Percentiles rank a stretch among this genome's conserved stretches.
Conservation (phyloP, 1,140 invertebrate species). For the Octopus sinensis region DNA sequence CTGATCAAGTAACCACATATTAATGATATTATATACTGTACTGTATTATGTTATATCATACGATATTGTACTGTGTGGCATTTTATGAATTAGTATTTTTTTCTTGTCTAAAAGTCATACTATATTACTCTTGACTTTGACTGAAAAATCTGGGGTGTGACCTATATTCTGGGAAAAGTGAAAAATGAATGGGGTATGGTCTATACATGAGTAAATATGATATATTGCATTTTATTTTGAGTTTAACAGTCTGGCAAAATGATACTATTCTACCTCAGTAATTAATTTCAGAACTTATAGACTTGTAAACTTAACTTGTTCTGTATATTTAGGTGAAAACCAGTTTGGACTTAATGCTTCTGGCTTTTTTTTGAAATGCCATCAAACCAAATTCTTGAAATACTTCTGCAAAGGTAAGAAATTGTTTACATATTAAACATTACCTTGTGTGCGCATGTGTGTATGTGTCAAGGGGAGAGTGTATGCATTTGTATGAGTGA, state of each 20-base stretch:
- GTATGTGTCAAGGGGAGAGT: too few species aligned
- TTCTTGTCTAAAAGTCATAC: too few species aligned
- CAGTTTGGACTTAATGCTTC: not conserved
- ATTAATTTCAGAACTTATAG: not conserved
- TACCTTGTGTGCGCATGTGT: too few species aligned
- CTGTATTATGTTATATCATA: too few species aligned
- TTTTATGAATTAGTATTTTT: too few species aligned
- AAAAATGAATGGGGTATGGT: not conserved
- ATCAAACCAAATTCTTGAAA: constrained; percentile 12
- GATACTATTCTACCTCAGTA: not conserved
- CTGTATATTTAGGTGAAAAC: not conserved
- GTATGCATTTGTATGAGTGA: too few species aligned
- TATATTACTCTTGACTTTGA: too few species aligned
- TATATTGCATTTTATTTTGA: not conserved
- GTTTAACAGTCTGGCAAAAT: not conserved
- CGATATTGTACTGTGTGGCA: too few species aligned
- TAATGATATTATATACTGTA: too few species aligned
- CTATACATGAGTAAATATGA: not conserved
- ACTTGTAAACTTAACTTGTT: not conserved
- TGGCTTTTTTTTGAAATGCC: constrained; percentile 11
- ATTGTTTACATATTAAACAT: not conserved
- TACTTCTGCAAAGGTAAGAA: constrained; percentile 9
- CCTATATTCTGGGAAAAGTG: too few species aligned
- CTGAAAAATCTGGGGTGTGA: too few species aligned
- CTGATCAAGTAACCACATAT: too few species aligned